phyloP scores from a whole-genome alignment of 2,888 invertebrate species.

The Drosophila greeni region DNA sequence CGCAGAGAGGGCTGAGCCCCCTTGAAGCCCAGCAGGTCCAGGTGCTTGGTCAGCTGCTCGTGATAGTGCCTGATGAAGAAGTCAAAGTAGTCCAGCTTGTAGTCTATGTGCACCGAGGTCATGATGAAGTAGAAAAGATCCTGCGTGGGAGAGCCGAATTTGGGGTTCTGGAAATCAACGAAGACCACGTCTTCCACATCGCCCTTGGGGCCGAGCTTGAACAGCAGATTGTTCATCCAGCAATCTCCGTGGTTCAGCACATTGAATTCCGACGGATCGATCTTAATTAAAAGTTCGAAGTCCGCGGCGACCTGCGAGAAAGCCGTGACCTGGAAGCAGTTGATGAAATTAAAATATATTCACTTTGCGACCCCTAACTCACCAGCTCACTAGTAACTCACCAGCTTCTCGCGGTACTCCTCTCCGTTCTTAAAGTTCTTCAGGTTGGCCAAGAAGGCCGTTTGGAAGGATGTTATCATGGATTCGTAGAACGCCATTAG shows the following conservation, averaged over 20 bases:
- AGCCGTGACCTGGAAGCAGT: conserved; percentile 38
- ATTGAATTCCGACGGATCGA: conserved; percentile 62
- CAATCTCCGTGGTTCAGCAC: conserved; percentile 73
- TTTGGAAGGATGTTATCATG: conserved; percentile 30
- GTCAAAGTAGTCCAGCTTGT: conserved; percentile 74
- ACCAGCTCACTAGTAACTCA: conserved; percentile 41
- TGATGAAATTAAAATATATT: neutral
- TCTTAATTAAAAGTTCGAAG: conserved; percentile 7
- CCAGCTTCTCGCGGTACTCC: conserved; percentile 60
- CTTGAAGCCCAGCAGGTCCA: conserved; percentile 65
- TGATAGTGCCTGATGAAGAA: conserved; percentile 74
- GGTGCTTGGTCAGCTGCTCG: conserved; percentile 65
- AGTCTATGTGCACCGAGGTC: conserved; percentile 69
- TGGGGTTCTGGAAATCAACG: conserved; percentile 74
- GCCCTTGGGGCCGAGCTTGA: conserved; percentile 60
- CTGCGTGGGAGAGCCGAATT: conserved; percentile 63
- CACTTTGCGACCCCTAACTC: too few species aligned
- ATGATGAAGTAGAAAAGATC: conserved; percentile 74
- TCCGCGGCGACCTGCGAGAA: conserved; percentile 43
- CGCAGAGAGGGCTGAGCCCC: conserved; percentile 62
- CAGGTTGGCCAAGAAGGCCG: conserved; percentile 45
- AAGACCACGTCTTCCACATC: conserved; percentile 65
- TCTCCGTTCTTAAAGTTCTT: conserved; percentile 47
- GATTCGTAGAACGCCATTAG: conserved; percentile 23
- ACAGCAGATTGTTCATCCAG: conserved; percentile 75